Base-by-base conservation (phyloP, 2,797 vertebrate genomes). In the Phoxinus dragarum region DNA sequence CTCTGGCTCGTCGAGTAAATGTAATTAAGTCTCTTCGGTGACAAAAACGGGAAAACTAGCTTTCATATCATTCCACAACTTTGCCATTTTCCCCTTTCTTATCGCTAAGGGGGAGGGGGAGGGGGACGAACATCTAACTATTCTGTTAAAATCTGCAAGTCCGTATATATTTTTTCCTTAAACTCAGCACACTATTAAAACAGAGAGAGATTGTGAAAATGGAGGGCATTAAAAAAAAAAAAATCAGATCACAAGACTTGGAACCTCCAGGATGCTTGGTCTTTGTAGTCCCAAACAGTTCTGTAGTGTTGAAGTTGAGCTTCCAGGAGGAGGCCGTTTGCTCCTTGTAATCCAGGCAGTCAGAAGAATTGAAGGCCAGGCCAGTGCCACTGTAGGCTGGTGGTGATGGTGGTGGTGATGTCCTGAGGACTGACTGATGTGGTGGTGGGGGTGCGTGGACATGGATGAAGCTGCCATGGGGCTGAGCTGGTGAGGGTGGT, bases 201-300 rank as follows among this genome's bases (percentile, higher is more conserved):
- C 68, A 78, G 80, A 68, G 82, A 67, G 84, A 83, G 81, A 67
- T 77, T 76, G 49, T 83, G 80, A 68, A 81, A 80, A 84, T 85
- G 85, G 82, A 64, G 88, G 82, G 80, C 86, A 83, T 88, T 87
- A 64, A 59, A 75, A 83, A 81, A 75, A 17, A 52, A 40, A 56
- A n/a, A 81, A 88, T 36, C 74, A 59, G 12, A 95, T 99, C 97
- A 99, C 96, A 99, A 97, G 92, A 99, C 98, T 94, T 99, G 98
- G 95, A 99, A 99, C 95, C 97, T 97, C 98, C 98, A 99, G 79
- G 98, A 98, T 16, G 98, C 95, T 95, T 99, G 98, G 95, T 99
- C 98, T 94, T 99, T 99, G 96, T 99, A 99, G 97, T 99, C 98
- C 98, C 93, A 99, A 97, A 94, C 98, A 99, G 94, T 99, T 99